Percentiles rank a stretch among this genome's conserved stretches.
These are phyloP conservation scores for Oreochromis niloticus DNA, from an alignment of 2,113 vertebrate species.

Conservation along the genomic window DNA sequence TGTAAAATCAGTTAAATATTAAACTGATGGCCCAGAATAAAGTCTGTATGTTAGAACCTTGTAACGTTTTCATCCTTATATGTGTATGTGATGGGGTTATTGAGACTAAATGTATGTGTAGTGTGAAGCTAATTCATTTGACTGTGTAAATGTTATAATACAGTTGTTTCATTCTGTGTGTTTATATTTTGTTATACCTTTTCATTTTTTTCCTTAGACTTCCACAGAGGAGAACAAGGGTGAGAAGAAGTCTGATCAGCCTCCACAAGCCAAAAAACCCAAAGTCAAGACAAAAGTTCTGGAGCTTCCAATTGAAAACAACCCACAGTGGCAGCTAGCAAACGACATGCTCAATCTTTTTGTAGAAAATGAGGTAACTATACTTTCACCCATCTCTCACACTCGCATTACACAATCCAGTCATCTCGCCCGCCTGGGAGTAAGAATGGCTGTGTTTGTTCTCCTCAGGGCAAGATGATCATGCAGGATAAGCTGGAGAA, in stretches of 20 bases:
- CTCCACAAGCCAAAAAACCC: slow-evolving; percentile 94
- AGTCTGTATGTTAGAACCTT: neutral
- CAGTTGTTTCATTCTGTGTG: neutral
- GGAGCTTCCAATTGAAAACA: slow-evolving; percentile 92
- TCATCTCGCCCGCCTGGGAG: neutral
- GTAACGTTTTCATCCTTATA: neutral
- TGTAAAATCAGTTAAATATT: neutral
- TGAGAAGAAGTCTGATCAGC: slow-evolving; percentile 90
- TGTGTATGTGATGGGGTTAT: neutral
- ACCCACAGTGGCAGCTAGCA: slow-evolving; percentile 90
- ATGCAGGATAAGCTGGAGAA: slow-evolving; percentile 99
- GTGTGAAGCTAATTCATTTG: fast-evolving
- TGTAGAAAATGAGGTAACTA: slow-evolving; percentile 90
- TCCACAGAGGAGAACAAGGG: slow-evolving; percentile 83
- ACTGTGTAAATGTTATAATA: neutral
- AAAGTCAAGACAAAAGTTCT: slow-evolving; percentile 96
- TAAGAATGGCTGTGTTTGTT: slow-evolving; percentile 7
- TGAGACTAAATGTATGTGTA: neutral
- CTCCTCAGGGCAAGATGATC: slow-evolving; percentile 92
- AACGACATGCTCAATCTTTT: slow-evolving; percentile 91
- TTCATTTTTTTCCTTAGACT: slow-evolving; percentile 64
- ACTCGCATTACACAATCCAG: neutral
- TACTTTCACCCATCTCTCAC: neutral
- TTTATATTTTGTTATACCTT: neutral
- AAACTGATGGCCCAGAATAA: neutral